A percentile compares a stretch with the other conserved stretches of the same genome.
Conservation (phyloP, 2,888 invertebrate genomes). For the Chloroclysta siterata region DNA sequence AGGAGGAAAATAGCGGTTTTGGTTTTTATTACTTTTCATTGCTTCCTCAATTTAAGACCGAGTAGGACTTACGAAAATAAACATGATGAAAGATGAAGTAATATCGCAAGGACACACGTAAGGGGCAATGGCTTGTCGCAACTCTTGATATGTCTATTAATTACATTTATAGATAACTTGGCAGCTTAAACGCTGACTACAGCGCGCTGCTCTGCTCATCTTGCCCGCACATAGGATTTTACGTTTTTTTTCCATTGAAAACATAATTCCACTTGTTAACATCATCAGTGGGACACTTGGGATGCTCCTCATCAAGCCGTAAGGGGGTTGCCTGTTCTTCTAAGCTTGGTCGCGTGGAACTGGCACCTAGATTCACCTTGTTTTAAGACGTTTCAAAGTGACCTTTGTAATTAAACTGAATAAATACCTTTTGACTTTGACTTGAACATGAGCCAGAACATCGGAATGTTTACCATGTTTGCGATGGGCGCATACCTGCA, state of each 20-base stretch:
- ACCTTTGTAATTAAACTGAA: no score
- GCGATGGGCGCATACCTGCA: conserved; percentile 58
- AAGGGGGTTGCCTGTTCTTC: no score
- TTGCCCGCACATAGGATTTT: no score
- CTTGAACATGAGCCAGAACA: conserved; percentile 53
- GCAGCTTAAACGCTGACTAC: no score
- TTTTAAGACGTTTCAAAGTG: no score
- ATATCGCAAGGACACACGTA: conserved; percentile 37
- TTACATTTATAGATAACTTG: neutral
- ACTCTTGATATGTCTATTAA: conserved; percentile 38
- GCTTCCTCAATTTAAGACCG: no score
- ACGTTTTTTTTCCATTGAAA: no score
- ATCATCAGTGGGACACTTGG: conserved; percentile 55
- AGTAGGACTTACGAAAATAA: neutral
- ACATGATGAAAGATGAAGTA: conserved; percentile 13
- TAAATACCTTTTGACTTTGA: no score
- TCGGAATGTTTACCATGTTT: conserved; percentile 60
- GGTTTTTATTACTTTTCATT: neutral
- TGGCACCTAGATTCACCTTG: no score
- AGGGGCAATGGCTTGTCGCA: conserved; percentile 45
- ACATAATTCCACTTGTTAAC: no score
- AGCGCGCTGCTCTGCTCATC: no score
- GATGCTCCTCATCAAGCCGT: conserved; percentile 49
- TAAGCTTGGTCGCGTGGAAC: no score
- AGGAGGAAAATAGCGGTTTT: neutral